phyloP scores from a whole-genome alignment of 1,140 invertebrate species.

The Drosophila equinoxialis region DNA sequence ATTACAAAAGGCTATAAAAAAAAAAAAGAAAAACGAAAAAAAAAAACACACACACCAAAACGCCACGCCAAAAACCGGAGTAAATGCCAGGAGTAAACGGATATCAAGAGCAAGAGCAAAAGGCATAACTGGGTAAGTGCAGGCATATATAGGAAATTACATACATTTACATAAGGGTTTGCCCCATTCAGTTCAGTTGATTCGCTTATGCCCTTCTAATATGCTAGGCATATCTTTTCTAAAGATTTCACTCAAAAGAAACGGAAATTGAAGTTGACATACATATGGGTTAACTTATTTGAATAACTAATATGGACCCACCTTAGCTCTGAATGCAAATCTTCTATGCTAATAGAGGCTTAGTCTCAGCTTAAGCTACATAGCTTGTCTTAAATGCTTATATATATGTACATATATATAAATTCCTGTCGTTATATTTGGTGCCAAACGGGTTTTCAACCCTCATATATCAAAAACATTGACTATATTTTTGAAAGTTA shows the following conservation, averaged over 20 bases:
- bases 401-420: too few relatives aligned
- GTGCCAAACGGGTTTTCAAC: too few relatives aligned
- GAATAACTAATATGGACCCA: neutral
- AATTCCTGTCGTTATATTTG: too few relatives aligned
- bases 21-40: conserved; percentile 19
- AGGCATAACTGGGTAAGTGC: conserved; percentile 53
- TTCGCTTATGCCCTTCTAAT: conserved; percentile 2
- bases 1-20: conserved; percentile 73
- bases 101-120: conserved; percentile 41
- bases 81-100: conserved; percentile 51
- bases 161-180: conserved; percentile 30
- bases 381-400: too few relatives aligned
- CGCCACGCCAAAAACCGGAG: conserved; percentile 48
- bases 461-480: too few relatives aligned
- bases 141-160: conserved; percentile 36
- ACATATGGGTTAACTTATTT: neutral
- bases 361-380: too few relatives aligned
- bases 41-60: neutral
- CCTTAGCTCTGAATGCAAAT: too few relatives aligned
- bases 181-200: conserved; percentile 2
- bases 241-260: neutral
- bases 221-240: neutral
- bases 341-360: too few relatives aligned
- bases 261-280: conserved; percentile 1
- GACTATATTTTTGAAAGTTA: too few relatives aligned